phyloP scores from a whole-genome alignment of 2,113 vertebrate species.

The Halcyon senegalensis region DNA sequence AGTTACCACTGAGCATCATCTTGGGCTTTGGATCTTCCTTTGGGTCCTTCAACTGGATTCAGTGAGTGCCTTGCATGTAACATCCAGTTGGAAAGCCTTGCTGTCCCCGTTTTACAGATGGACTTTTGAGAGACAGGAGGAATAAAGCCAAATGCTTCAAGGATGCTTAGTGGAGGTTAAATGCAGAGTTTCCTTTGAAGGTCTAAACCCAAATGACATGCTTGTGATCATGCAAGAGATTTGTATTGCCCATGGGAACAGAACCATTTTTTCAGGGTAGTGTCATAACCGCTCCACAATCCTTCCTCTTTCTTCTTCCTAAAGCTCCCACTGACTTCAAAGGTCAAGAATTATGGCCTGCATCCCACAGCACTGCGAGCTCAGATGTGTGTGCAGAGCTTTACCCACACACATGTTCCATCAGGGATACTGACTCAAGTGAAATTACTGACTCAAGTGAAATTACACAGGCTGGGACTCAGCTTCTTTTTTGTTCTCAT shows the following conservation, averaged over 20 bases:
- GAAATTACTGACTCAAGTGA: background rate
- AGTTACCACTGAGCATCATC: background rate
- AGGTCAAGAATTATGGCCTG: conserved; percentile 34
- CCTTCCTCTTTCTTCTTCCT: conserved; percentile 50
- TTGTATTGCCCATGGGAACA: conserved; percentile 34
- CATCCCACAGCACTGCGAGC: conserved; percentile 21
- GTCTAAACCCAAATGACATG: conserved; percentile 48
- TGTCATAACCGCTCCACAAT: conserved; percentile 55
- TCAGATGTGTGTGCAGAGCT: background rate
- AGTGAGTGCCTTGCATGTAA: background rate
- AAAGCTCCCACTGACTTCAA: conserved; percentile 65
- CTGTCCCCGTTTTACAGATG: conserved; percentile 33
- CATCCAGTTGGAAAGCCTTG: background rate
- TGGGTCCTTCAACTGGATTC: background rate
- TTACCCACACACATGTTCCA: conserved; percentile 24
- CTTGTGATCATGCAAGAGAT: conserved; percentile 52
- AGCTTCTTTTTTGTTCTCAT: background rate
- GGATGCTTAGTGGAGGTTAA: conserved; percentile 50
- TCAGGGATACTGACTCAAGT: background rate
- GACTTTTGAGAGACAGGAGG: conserved; percentile 16
- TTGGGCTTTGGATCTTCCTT: conserved; percentile 1
- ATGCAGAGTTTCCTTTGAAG: conserved; percentile 51
- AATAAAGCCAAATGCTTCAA: conserved; percentile 53
- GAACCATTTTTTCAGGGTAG: conserved; percentile 38
- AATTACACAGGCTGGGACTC: background rate